A percentile compares a stretch with the other conserved stretches of the same genome.
Conservation (phyloP, 2,113 vertebrate genomes). For the Fukomys damarensis region DNA sequence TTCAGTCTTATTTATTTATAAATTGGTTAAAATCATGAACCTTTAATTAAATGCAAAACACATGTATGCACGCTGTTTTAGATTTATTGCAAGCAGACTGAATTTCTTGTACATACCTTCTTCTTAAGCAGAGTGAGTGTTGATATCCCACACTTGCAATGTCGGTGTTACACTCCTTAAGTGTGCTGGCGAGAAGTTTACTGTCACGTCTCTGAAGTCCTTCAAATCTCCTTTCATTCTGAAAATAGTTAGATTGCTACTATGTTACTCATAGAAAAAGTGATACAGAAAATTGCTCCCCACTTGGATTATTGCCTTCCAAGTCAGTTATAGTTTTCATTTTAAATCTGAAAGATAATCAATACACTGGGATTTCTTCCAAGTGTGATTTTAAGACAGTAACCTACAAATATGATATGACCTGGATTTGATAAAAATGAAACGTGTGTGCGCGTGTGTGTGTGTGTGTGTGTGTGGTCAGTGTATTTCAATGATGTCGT, state of each 20-base stretch:
- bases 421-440: neutral
- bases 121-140: neutral
- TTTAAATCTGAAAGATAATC: slow-evolving; percentile 63
- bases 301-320: neutral
- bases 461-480: neutral
- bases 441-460: neutral
- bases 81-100: neutral
- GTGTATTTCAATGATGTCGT: neutral
- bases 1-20: neutral
- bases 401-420: neutral
- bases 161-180: neutral
- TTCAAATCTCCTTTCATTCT: neutral
- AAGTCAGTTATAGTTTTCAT: slow-evolving; percentile 48
- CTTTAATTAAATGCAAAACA: neutral
- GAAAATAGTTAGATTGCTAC: neutral
- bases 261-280: neutral
- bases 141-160: neutral
- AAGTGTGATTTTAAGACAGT: slow-evolving; percentile 18
- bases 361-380: slow-evolving; percentile 5
- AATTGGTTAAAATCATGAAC: neutral
- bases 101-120: neutral
- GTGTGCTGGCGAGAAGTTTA: neutral
- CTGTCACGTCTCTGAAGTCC: neutral
- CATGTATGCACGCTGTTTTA: neutral
- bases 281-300: neutral